Evolutionary conservation across 2,797 vertebrate genomes (phyloP).

Genomic region (Erithacus rubecula): DNA sequence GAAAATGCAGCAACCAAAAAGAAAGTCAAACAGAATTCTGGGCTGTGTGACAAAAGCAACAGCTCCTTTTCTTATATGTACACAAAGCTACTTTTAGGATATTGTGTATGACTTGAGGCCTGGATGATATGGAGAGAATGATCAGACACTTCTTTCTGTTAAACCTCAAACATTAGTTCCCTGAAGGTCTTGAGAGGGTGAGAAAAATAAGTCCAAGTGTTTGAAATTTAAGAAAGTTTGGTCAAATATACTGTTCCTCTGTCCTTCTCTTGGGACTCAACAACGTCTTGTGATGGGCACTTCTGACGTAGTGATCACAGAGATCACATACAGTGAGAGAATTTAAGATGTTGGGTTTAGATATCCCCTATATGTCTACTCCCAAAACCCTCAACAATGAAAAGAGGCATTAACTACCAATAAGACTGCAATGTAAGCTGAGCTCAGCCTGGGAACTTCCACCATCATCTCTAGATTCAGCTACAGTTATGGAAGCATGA

Average conservation of each 20-base stretch:
- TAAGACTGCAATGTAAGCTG: not conserved
- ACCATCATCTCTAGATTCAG: not conserved
- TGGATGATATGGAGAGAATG: not conserved
- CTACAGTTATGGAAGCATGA: not conserved
- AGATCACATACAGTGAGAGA: not conserved
- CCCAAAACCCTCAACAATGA: not conserved
- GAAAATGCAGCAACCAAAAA: not conserved
- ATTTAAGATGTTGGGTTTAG: not conserved
- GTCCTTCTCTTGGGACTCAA: not conserved
- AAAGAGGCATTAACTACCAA: not conserved
- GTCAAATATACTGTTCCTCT: not conserved
- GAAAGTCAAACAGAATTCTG: slow-evolving; percentile 11
- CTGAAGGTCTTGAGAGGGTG: not conserved
- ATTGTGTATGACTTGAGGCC: not conserved
- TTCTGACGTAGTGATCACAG: not conserved
- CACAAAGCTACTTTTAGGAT: not conserved
- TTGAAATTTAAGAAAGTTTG: not conserved
- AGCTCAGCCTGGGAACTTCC: not conserved
- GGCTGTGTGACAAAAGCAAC: not conserved
- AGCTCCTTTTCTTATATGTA: not conserved
- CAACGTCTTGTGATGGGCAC: not conserved
- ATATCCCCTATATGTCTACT: not conserved
- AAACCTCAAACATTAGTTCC: slow-evolving; percentile 6
- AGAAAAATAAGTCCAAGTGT: not conserved
- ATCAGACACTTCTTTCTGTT: not conserved